Evolutionary conservation across 1,140 invertebrate species (phyloP), one percentile per base, ranked within the genome.

Genomic region (Listronotus bonariensis): DNA sequence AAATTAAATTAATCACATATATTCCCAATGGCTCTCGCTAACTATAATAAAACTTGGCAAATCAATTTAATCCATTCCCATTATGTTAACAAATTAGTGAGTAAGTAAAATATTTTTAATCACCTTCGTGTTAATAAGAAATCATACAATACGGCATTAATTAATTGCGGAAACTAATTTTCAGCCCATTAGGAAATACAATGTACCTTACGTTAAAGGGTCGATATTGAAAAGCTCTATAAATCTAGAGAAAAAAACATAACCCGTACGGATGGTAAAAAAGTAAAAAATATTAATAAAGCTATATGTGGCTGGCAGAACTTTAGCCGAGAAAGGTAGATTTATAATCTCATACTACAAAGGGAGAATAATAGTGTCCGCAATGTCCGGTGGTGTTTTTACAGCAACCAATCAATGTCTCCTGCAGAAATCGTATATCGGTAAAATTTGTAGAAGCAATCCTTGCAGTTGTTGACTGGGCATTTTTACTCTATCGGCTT

Each of bases 261-360:
- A 43, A 48, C 5, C 32, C 46, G 20, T 9, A 26, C n/a, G 31
- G 34, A 9, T 17, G 46, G 34, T n/a, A 59, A 53, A 62, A 53
- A 43, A 53, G 15, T 12, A 41, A 36, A 51, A 59, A 59, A 59
- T 59, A 59, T 59, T 59, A 59, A 49, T 59, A 59, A 59, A 59
- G 57, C 57, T 59, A 62, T 62, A 62, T 62, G 59, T 62, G 59
- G 59, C 59, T 62, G 59, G 59, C 59, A 62, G 59, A 62, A 62
- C 36, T 51, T 59, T 32, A 51, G 49, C 20, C 49, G 59, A 62
- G 59, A 62, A 62, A 62, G 49, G 59, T 62, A 62, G 59, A 62
- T 62, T 62, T 62, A 62, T 62, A 62, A 62, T 53, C 59, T 62
- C 49, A 45, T 53, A 52, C 17, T 43, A 62, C 59, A 62, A 62